Evolutionary conservation across 2,113 vertebrate genomes (phyloP).

Genomic region (Rhinolophus sinicus): DNA sequence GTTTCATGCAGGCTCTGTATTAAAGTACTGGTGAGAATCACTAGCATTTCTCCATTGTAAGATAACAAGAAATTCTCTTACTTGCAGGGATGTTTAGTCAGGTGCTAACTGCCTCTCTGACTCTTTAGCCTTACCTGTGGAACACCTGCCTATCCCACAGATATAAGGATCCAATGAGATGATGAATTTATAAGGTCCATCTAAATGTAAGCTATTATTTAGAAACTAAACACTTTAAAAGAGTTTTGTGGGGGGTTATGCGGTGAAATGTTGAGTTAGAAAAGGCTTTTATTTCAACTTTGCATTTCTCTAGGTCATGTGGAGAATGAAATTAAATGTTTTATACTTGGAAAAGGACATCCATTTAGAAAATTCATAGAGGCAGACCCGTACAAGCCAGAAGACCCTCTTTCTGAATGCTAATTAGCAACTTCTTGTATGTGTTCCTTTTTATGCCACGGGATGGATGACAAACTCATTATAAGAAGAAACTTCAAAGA

Average conservation of each 20-base stretch:
- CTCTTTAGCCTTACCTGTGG: not conserved
- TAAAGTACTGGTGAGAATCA: not conserved
- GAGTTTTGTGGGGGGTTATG: not conserved
- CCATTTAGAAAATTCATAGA: slow-evolving; percentile 56
- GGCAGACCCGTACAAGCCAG: slow-evolving; percentile 10
- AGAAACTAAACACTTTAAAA: slow-evolving; percentile 39
- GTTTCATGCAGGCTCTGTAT: not conserved
- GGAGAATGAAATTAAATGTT: slow-evolving; percentile 57
- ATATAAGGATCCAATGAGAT: slow-evolving; percentile 25
- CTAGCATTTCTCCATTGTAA: not conserved
- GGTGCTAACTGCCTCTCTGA: not conserved
- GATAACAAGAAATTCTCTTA: not conserved
- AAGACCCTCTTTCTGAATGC: slow-evolving; percentile 49
- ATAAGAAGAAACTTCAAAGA: slow-evolving; percentile 57
- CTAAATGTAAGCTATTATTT: not conserved
- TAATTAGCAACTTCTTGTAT: slow-evolving; percentile 68
- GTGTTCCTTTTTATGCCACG: slow-evolving; percentile 42
- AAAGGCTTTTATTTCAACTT: slow-evolving; percentile 43
- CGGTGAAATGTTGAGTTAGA: slow-evolving; percentile 41
- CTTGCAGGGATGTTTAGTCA: not conserved
- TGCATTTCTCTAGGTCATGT: slow-evolving; percentile 10
- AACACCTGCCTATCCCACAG: not conserved
- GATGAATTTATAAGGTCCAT: slow-evolving; percentile 11
- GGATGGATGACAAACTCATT: slow-evolving; percentile 50
- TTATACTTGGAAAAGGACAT: slow-evolving; percentile 55